A percentile compares a stretch with the other conserved stretches of the same genome.
These are phyloP conservation scores for Sardina pilchardus DNA, from an alignment of 2,113 vertebrate genomes.

Conservation along the genomic window DNA sequence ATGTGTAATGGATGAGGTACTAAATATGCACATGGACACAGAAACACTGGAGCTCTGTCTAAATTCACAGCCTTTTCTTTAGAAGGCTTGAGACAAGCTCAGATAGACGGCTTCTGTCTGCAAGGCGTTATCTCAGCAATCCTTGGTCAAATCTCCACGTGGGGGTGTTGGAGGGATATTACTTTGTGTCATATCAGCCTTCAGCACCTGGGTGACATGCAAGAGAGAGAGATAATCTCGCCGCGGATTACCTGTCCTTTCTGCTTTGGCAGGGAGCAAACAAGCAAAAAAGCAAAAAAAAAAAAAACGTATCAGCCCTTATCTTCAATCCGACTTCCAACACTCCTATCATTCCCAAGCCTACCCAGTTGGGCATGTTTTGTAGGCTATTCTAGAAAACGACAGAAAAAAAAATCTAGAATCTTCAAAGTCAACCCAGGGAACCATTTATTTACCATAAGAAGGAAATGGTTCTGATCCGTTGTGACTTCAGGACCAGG, in stretches of 20 bases:
- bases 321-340: neutral
- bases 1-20: neutral
- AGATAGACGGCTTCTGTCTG: conserved; percentile 28
- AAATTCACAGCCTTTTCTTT: neutral
- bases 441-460: neutral
- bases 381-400: neutral
- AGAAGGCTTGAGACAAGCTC: neutral
- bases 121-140: conserved; percentile 40
- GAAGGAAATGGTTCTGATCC: neutral
- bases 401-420: neutral
- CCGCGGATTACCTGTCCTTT: conserved; percentile 57
- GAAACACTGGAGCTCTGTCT: neutral
- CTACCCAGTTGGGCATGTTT: neutral
- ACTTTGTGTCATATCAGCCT: conserved; percentile 57
- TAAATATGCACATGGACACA: neutral
- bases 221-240: conserved; percentile 54
- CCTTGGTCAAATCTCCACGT: conserved; percentile 37
- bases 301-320: conserved; percentile 3
- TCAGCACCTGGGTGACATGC: conserved; percentile 60
- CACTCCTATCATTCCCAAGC: neutral
- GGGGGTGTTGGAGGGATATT: conserved; percentile 27
- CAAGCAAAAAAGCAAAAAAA: conserved; percentile 40
- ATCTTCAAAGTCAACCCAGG: neutral
- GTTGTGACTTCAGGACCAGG: conserved; percentile 27
- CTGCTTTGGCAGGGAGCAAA: conserved; percentile 43